These are phyloP conservation scores for Clarias laeviceps DNA, from an alignment of 2,797 vertebrate genomes.

Conservation along the genomic window DNA sequence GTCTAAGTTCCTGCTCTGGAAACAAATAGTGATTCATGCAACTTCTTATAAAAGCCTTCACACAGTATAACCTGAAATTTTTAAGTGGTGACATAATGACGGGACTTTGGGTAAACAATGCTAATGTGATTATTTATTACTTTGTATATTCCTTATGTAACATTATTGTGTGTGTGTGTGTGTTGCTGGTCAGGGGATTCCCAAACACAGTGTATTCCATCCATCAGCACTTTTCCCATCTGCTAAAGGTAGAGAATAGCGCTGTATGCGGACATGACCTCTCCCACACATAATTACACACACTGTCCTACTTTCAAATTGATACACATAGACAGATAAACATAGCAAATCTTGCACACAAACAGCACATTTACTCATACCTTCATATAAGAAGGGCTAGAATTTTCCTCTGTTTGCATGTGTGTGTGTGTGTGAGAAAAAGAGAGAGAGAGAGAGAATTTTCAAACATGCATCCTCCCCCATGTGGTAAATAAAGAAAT, in stretches of 20 bases:
- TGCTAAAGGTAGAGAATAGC: slow-evolving; percentile 76
- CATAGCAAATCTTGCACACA: slow-evolving; percentile 52
- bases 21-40: neutral
- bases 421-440: slow-evolving; percentile 43
- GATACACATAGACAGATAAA: slow-evolving; percentile 56
- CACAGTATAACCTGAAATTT: slow-evolving; percentile 22
- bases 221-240: slow-evolving; percentile 78
- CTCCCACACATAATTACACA: slow-evolving; percentile 64
- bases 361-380: slow-evolving; percentile 7
- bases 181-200: slow-evolving; percentile 53
- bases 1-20: neutral
- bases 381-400: slow-evolving; percentile 21
- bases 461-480: slow-evolving; percentile 40
- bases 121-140: slow-evolving; percentile 14
- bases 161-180: slow-evolving; percentile 12
- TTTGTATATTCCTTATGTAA: slow-evolving; percentile 24
- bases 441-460: slow-evolving; percentile 33
- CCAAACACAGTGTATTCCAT: slow-evolving; percentile 63
- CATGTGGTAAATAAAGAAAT: slow-evolving; percentile 52
- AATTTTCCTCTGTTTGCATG: slow-evolving; percentile 37
- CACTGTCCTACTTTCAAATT: neutral
- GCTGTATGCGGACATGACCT: slow-evolving; percentile 77
- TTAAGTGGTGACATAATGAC: slow-evolving; percentile 32
- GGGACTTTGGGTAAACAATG: slow-evolving; percentile 21
- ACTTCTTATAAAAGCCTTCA: neutral